Base-by-base conservation (phyloP, 2,113 vertebrate genomes). In the Numida meleagris region DNA sequence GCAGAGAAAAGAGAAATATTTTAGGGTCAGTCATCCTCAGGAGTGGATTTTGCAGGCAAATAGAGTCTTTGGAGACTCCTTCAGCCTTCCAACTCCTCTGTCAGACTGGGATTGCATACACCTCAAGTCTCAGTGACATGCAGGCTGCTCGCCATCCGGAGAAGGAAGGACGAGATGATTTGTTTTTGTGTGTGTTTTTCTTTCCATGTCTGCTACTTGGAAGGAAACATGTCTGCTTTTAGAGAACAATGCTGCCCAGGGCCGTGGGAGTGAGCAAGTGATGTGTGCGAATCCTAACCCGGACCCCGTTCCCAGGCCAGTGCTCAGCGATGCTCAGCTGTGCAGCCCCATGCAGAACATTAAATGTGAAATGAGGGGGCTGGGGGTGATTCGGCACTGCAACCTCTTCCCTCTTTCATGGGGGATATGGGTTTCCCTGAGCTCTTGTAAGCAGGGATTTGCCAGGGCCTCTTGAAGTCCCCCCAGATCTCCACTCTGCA, bases 171-270 rank as follows among this genome's bases (percentile, higher is more conserved):
- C 63, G 12, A 95, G 94, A 96, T 59, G 91, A 92, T 96, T 96
- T 96, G 96, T 34, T 96, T 96, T 82, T 50, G 85, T 91, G 91
- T 83, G 95, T 94, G 93, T 95, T 96, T 96, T 94, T 95, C 94
- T 96, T 95, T 96, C 95, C 95, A 91, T 94, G 93, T 63, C 94
- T 96, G 94, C 87, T 95, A 62, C 95, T 93, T 96, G 96, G 95
- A 95, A 96, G 96, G 96, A 96, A 96, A 96, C 89, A 96, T 89
- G 94, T 93, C 96, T 95, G 89, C 91, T 82, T 89, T 87, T 62
- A 70, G 91, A 94, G 94, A 95, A 92, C 95, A 95, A 96, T 96
- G 87, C 87, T 91, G 87, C 89, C 82, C 85, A 88, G 81, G 95
- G 94, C 93, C 82, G 89, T 96, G 96, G 95, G 95, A 96, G 94